Base-by-base conservation (phyloP, 2,113 vertebrate genomes). In the Dipodomys ordii region DNA sequence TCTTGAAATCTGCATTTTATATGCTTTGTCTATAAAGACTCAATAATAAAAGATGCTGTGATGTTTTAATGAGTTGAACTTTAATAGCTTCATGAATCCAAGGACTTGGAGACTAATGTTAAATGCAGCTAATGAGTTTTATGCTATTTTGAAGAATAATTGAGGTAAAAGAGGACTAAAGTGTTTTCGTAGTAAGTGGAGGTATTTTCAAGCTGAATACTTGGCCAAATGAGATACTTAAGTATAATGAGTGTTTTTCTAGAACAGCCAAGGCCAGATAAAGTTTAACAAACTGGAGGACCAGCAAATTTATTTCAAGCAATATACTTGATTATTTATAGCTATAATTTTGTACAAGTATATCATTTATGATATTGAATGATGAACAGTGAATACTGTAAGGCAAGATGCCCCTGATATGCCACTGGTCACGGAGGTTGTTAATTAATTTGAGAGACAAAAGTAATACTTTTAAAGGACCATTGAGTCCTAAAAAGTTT, bases 401-500 rank as follows among this genome's bases (percentile, higher is more conserved):
- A 93, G n/a, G 57, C 72, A 81, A 88, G 20, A 39, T 2, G 46
- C 32, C 1, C 22, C 22, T 22, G 72, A 8, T 11, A 39, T 3
- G 62, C 32, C 1, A 18, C 20, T 28, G 67, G 6, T 8, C 78
- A 84, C 95, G 91, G 12, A 27, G 80, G 44, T 20, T 68, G 49
- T 87, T 86, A 92, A 73, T 74, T 93, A 85, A 88, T 32, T 67
- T 78, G 35, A 85, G 94, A 89, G 68, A 64, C 69, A n/a, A 11
- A 83, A 83, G 28, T 83, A 91, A 83, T 80, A 30, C 53, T 71
- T 62, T 72, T 91, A 57, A 10, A 30, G 67, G 35, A 72, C 83
- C 92, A 67, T 65, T 91, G 86, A 80, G 74, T 72, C 92, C 25
- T 84, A 88, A 30, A 94, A 87, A 93, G 4, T 44, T 8, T 92